Conservation (phyloP, 2,797 vertebrate genomes). For the Steatocranus sp. region DNA sequence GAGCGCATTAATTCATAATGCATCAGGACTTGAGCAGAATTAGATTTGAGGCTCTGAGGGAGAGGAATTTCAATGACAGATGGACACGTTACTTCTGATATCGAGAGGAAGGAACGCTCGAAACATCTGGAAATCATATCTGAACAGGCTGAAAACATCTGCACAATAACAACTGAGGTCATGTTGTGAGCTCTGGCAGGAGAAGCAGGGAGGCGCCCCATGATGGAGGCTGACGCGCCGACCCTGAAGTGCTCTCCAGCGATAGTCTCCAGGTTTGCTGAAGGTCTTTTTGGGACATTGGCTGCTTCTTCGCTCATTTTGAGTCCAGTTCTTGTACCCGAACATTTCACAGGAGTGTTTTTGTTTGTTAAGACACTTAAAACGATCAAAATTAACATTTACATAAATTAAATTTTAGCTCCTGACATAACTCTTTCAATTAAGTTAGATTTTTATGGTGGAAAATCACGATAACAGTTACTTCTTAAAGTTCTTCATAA, state of each 20-base stretch:
- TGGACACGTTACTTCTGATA: background rate
- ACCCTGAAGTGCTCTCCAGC: accelerated
- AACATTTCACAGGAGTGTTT: background rate
- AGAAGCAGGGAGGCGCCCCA: background rate
- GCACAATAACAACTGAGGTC: background rate
- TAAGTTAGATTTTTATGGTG: accelerated
- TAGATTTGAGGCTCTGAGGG: accelerated
- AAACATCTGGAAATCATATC: background rate
- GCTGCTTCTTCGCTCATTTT: background rate
- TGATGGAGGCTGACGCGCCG: background rate
- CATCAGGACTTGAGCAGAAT: background rate
- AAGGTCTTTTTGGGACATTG: background rate
- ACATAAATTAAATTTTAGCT: accelerated
- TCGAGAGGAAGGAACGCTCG: background rate
- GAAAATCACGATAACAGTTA: background rate
- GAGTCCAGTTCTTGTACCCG: background rate
- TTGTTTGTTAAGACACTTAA: background rate
- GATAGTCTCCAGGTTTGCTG: background rate
- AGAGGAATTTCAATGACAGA: background rate
- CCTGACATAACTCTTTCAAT: accelerated
- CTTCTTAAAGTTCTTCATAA: background rate
- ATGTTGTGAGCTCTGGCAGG: background rate
- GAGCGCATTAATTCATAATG: background rate
- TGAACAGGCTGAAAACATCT: background rate
- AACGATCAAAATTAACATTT: accelerated